These are phyloP conservation scores for Microcebus jonahi DNA, from an alignment of 2,113 vertebrate genomes.

Conservation along the genomic window DNA sequence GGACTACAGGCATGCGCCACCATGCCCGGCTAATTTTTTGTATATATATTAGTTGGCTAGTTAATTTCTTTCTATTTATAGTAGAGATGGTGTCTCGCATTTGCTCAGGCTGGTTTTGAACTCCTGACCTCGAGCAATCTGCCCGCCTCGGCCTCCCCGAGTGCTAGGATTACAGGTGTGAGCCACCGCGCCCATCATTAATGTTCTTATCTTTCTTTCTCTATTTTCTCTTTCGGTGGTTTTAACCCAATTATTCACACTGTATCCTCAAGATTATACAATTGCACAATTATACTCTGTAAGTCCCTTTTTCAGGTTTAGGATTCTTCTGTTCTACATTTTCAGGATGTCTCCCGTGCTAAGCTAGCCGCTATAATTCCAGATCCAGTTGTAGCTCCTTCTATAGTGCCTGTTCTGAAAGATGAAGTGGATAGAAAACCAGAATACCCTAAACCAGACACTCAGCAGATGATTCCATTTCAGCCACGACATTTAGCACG, in stretches of 20 bases:
- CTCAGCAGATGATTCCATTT: slow-evolving; percentile 98
- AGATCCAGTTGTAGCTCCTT: slow-evolving; percentile 96
- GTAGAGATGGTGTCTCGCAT: too few relatives aligned
- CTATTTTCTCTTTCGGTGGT: neutral
- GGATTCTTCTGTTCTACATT: slow-evolving; percentile 77
- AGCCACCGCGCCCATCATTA: neutral
- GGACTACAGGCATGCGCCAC: too few relatives aligned
- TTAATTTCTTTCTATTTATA: too few relatives aligned
- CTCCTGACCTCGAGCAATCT: too few relatives aligned
- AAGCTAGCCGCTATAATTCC: slow-evolving; percentile 95
- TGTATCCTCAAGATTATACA: slow-evolving; percentile 44
- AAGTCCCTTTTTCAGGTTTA: slow-evolving; percentile 67
- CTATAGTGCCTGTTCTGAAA: slow-evolving; percentile 92
- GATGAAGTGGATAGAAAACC: slow-evolving; percentile 97
- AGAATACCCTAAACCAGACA: slow-evolving; percentile 99
- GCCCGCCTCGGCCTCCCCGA: too few relatives aligned
- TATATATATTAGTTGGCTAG: too few relatives aligned
- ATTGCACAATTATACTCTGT: neutral
- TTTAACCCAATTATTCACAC: slow-evolving; percentile 14
- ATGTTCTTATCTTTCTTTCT: neutral
- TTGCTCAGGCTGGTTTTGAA: too few relatives aligned
- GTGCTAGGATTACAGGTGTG: too few relatives aligned
- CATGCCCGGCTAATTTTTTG: too few relatives aligned
- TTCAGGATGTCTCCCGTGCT: slow-evolving; percentile 96
- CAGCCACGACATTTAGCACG: slow-evolving; percentile 98